Evolutionary conservation across 2,797 vertebrate species (phyloP), one percentile per base, ranked within the genome.

Genomic region (Parotocinclus haroldoi): DNA sequence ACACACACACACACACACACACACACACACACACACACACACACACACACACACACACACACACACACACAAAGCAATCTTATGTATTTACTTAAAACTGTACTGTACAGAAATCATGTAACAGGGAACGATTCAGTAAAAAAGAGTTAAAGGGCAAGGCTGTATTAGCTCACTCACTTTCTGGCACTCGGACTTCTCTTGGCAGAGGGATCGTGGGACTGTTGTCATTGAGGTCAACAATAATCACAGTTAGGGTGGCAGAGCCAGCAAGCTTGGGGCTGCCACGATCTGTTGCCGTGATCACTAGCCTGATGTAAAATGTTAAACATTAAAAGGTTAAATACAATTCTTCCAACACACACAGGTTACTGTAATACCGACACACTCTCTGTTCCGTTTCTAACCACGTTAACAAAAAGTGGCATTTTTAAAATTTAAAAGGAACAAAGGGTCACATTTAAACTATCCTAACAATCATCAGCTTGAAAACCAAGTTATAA

Each of bases 151-250:
- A 27, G 39, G 52, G 7, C 65, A 69, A 65, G 17, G 49, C 16
- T 42, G 49, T 37, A 36, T 36, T 51, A 56, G 45, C 16, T 49
- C 8, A 83, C 92, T 92, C 81, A 99, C 97, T 96, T 82, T 99
- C 97, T 0, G 93, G 93, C 57, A 99, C 91, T 45, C 81, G 91
- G 49, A 99, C 82, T 86, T 98, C 95, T 79, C 88, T 85, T 10
- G 94, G 96, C 7, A 93, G 76, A 0, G 96, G 97, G 66, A 99
- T 98, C 44, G 96, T 98, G 37, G 97, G 97, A 69, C 93, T 96
- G 67, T 99, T 99, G 88, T 99, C 97, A 14, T 99, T 98, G 77
- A 96, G 77, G 79, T 99, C 97, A 56, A 98, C 89, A 66, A 99
- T 95, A 80, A 99, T 90, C 63, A 99, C 95, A 0, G 95, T 98